These are phyloP conservation scores for Tiliacea aurago DNA, from an alignment of 2,888 invertebrate species.

Conservation along the genomic window DNA sequence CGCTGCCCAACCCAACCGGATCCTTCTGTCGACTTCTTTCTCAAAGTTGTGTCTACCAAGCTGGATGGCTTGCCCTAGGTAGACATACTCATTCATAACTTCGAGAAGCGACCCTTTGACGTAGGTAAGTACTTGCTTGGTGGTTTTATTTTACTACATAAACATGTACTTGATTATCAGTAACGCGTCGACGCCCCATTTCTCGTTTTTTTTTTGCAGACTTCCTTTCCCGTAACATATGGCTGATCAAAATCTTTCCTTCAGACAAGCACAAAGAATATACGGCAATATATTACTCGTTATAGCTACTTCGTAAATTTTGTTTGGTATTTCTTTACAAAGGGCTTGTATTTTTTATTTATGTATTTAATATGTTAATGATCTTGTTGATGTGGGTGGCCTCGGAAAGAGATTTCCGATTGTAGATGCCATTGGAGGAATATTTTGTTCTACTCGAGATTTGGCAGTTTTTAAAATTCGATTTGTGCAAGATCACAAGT, in stretches of 20 bases:
- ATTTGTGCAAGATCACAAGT: neutral
- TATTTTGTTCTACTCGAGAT: conserved; percentile 4
- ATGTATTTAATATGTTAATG: conserved; percentile 54
- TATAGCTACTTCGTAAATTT: conserved; percentile 57
- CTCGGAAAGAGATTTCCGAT: conserved; percentile 21
- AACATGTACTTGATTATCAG: conserved; percentile 50
- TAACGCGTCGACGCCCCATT: conserved; percentile 49
- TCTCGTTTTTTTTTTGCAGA: conserved; percentile 50
- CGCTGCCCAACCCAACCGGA: too few species aligned
- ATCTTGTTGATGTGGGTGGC: conserved; percentile 27
- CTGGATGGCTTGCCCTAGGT: too few species aligned
- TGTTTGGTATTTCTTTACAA: conserved; percentile 51
- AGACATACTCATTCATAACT: too few species aligned
- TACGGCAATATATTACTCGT: conserved; percentile 58
- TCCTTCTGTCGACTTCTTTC: too few species aligned
- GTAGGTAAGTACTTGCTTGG: neutral
- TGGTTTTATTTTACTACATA: conserved; percentile 31
- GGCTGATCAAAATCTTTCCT: conserved; percentile 64
- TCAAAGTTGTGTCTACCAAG: too few species aligned
- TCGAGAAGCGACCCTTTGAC: too few species aligned
- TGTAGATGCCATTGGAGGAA: neutral
- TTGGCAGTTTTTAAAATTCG: too few species aligned
- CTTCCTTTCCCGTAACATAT: conserved; percentile 58
- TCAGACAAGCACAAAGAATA: conserved; percentile 62
- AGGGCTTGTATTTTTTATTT: conserved; percentile 47